These are phyloP conservation scores for Melanotaenia trifasciata DNA, from an alignment of 2,797 vertebrate genomes.

Conservation along the genomic window DNA sequence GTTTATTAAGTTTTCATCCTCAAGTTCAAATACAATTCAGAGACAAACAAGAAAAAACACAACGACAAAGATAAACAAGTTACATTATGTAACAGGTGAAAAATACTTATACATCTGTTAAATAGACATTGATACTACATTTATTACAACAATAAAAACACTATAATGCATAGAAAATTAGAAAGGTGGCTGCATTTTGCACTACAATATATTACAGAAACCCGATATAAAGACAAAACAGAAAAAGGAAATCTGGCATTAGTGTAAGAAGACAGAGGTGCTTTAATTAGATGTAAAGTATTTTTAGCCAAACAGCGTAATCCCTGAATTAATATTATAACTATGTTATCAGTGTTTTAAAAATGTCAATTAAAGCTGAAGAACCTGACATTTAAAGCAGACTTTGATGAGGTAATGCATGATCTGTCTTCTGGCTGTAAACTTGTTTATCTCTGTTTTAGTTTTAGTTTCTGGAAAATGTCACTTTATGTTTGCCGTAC, in stretches of 20 bases:
- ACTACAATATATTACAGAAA: background rate
- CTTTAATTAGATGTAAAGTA: background rate
- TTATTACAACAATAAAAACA: no score
- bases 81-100: background rate
- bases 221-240: background rate
- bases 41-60: no score
- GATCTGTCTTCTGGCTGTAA: background rate
- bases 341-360: background rate
- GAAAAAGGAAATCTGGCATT: background rate
- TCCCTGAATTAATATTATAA: no score
- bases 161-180: no score
- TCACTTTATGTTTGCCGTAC: background rate
- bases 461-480: background rate
- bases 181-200: background rate
- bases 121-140: no score
- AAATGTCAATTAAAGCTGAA: no score
- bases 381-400: no score
- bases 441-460: background rate
- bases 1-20: background rate
- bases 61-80: no score
- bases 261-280: background rate
- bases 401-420: no score
- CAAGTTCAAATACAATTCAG: background rate
- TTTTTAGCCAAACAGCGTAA: background rate
- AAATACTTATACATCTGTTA: no score